Conservation (phyloP, 2,888 invertebrate species). For the Priocnemis perturbator region DNA sequence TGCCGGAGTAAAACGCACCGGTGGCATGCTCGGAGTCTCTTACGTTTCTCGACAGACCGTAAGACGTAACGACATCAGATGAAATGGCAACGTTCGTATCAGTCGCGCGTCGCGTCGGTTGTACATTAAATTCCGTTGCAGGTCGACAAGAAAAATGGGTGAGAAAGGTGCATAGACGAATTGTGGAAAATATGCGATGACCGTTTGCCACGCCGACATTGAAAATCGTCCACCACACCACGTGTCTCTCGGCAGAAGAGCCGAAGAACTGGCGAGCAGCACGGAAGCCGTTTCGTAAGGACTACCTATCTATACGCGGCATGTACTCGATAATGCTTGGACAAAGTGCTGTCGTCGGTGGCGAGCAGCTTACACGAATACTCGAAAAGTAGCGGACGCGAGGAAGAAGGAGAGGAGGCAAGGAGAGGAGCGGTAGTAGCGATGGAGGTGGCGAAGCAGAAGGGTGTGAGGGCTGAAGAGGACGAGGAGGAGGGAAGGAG, state of each 20-base stretch:
- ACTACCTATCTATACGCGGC: constrained; percentile 64
- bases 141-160: background rate
- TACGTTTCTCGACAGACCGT: too few relatives aligned
- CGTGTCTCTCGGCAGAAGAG: background rate
- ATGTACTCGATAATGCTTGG: constrained; percentile 69
- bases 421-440: constrained; percentile 26
- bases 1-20: constrained; percentile 6
- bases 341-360: constrained; percentile 63
- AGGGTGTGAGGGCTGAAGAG: constrained; percentile 27
- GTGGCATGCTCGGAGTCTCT: too few relatives aligned
- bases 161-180: background rate
- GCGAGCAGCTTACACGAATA: constrained; percentile 63
- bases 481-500: constrained; percentile 25
- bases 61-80: too few relatives aligned
- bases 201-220: background rate
- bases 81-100: too few relatives aligned
- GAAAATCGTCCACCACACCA: background rate
- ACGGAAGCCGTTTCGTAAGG: constrained; percentile 61
- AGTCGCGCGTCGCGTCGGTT: too few relatives aligned
- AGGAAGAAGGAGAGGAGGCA: background rate
- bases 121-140: background rate
- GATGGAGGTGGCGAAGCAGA: constrained; percentile 26
- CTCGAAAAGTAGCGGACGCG: constrained; percentile 54
- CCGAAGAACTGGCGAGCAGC: constrained; percentile 19
- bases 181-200: background rate